Percentiles rank a stretch among this genome's conserved stretches.
These are phyloP conservation scores for Hypotaenidia philippensis DNA, from an alignment of 2,797 vertebrate genomes.

Conservation along the genomic window DNA sequence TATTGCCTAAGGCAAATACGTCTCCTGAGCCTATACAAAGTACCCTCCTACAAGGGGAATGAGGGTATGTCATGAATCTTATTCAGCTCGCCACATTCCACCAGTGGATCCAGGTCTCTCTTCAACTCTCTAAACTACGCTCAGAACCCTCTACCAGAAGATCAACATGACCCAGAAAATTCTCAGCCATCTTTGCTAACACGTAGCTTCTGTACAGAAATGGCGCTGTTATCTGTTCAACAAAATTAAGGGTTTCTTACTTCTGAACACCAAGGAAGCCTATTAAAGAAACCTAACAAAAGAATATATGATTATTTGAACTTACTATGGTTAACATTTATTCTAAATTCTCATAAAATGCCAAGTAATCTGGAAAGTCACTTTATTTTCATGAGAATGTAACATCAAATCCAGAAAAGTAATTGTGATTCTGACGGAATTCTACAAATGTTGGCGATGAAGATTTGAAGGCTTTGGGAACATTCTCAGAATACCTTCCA, in stretches of 20 bases:
- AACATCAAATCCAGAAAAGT: neutral
- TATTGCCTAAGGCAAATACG: rapidly evolving
- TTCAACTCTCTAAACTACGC: neutral
- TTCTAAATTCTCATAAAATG: neutral
- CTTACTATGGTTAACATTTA: neutral
- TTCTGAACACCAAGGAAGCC: neutral
- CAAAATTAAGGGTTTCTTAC: neutral
- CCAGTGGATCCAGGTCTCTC: neutral
- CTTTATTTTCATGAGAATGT: neutral
- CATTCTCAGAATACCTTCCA: neutral
- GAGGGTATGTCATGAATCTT: neutral
- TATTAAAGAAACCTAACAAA: neutral
- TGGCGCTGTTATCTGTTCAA: neutral
- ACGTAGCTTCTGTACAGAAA: neutral
- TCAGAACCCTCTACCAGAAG: neutral
- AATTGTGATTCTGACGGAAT: neutral
- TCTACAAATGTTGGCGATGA: neutral
- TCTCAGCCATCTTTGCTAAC: neutral
- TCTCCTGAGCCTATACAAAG: neutral
- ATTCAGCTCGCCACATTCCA: neutral
- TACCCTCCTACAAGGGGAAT: neutral
- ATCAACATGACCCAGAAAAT: neutral
- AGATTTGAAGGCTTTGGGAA: neutral
- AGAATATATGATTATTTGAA: neutral
- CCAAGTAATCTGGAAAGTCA: neutral